These are phyloP conservation scores for Pangasianodon hypophthalmus DNA, from an alignment of 2,113 vertebrate genomes.

Conservation along the genomic window DNA sequence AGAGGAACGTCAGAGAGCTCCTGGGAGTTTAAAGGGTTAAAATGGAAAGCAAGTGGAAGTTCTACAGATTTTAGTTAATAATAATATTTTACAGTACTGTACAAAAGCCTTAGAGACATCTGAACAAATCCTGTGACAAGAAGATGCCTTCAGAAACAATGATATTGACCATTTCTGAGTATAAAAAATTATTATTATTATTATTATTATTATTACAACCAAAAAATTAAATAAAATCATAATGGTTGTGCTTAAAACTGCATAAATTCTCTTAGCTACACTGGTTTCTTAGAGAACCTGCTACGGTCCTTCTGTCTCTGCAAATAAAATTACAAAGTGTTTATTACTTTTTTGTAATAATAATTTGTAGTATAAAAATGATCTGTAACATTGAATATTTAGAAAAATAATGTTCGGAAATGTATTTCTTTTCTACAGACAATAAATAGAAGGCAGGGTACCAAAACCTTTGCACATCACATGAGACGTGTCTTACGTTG, in stretches of 20 bases:
- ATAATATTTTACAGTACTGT: background rate
- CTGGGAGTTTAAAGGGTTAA: background rate
- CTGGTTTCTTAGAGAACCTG: background rate
- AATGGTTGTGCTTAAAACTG: background rate
- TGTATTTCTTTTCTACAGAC: background rate
- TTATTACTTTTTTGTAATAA: too few relatives aligned
- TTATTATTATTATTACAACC: too few relatives aligned
- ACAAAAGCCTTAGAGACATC: background rate
- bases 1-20: background rate
- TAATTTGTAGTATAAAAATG: too few relatives aligned
- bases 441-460: background rate
- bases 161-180: background rate
- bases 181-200: background rate
- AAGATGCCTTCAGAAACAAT: background rate
- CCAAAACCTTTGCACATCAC: background rate
- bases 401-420: background rate
- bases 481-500: background rate
- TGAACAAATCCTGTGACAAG: background rate
- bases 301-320: too few relatives aligned
- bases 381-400: background rate
- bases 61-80: background rate
- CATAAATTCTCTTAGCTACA: background rate
- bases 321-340: background rate
- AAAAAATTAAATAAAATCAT: background rate
- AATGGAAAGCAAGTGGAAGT: background rate